Conservation (phyloP, 2,113 vertebrate species). For the Cariama cristata region DNA sequence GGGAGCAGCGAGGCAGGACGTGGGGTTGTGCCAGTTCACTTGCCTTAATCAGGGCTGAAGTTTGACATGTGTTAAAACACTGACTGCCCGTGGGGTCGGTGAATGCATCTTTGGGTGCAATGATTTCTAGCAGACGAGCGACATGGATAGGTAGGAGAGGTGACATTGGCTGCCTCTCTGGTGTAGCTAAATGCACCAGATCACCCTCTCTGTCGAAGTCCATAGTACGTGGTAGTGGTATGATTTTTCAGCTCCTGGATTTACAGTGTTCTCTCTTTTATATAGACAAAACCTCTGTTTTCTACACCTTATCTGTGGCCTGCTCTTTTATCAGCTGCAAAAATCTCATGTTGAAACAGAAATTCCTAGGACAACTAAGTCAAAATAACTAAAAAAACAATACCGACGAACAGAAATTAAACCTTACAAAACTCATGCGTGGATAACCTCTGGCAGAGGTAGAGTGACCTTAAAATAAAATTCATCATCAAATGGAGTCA, state of each 20-base stretch:
- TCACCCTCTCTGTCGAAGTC: not conserved
- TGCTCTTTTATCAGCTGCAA: not conserved
- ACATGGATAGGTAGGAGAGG: not conserved
- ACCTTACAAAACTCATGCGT: not conserved
- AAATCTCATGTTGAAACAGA: not conserved
- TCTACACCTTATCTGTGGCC: not conserved
- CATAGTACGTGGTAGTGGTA: rapidly evolving
- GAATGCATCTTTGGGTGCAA: not conserved
- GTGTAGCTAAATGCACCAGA: not conserved
- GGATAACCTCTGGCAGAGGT: not conserved
- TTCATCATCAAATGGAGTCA: not conserved
- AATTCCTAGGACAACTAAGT: not conserved
- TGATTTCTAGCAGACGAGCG: not conserved
- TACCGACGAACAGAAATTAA: not conserved
- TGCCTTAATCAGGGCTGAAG: not conserved
- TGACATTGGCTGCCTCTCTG: not conserved
- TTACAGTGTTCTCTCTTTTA: not conserved
- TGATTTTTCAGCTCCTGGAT: not conserved
- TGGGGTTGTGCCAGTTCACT: not conserved
- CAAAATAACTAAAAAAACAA: not conserved
- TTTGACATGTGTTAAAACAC: not conserved
- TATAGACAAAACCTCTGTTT: not conserved
- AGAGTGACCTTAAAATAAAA: not conserved
- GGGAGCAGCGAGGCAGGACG: not conserved
- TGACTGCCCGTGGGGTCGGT: not conserved